These are phyloP conservation scores for Typhlomys cinereus DNA, from an alignment of 2,113 vertebrate species.

Conservation along the genomic window DNA sequence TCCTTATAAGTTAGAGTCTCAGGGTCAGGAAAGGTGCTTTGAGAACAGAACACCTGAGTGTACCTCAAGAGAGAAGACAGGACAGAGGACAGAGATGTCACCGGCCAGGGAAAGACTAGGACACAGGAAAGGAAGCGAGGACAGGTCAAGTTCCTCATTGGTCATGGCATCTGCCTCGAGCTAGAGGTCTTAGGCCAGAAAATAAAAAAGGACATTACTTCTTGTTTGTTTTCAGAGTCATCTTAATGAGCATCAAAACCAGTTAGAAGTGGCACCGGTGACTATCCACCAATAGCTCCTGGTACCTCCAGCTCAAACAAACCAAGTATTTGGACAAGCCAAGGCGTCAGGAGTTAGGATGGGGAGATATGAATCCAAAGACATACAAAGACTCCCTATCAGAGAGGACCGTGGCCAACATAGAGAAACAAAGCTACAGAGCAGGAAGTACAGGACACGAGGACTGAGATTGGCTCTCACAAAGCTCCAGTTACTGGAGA, in stretches of 20 bases:
- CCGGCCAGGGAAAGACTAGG: background rate
- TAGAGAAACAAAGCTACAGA: background rate
- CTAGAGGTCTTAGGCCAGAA: background rate
- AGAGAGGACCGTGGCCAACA: background rate
- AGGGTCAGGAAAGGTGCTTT: constrained; percentile 47
- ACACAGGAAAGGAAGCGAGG: background rate
- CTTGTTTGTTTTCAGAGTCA: constrained; percentile 33
- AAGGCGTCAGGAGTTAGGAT: background rate
- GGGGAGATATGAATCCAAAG: background rate
- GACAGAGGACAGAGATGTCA: background rate
- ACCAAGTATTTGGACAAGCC: constrained; percentile 42
- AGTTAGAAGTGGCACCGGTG: constrained; percentile 14
- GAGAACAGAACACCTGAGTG: background rate
- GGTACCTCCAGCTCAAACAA: constrained; percentile 34
- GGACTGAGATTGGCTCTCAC: background rate
- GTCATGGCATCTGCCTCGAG: background rate
- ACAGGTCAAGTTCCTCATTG: background rate
- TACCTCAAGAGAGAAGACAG: background rate
- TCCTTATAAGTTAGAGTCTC: constrained; percentile 5
- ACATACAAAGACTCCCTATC: background rate
- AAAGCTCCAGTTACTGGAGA: background rate
- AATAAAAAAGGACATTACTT: background rate
- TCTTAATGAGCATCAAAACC: constrained; percentile 42
- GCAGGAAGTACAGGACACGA: background rate
- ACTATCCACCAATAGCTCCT: background rate